Evolutionary conservation across 2,888 invertebrate species (phyloP).

Genomic region (Philaethria dido): DNA sequence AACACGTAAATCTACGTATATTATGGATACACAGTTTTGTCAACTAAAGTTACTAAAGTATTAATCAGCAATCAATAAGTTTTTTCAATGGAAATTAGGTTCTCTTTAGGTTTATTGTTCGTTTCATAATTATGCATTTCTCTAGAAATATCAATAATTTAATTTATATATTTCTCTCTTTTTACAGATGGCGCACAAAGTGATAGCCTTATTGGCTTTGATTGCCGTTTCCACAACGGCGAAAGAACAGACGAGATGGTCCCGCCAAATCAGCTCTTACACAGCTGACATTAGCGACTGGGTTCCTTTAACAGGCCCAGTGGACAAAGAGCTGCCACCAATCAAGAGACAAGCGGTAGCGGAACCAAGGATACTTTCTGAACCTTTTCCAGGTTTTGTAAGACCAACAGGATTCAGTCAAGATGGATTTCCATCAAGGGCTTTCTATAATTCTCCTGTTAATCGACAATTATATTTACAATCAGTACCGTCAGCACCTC

Average conservation of each 20-base stretch:
- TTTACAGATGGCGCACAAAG: conserved; percentile 70
- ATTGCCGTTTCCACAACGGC: conserved; percentile 58
- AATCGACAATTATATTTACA: conserved; percentile 74
- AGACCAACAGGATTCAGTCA: conserved; percentile 56
- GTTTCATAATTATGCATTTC: no score
- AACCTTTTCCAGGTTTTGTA: conserved; percentile 66
- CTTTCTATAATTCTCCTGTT: conserved; percentile 61
- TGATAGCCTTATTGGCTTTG: conserved; percentile 59
- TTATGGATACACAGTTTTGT: neutral
- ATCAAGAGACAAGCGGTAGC: conserved; percentile 75
- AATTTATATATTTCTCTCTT: conserved; percentile 5
- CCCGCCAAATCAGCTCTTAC: conserved; percentile 77
- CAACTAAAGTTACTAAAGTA: no score
- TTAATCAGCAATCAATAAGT: no score
- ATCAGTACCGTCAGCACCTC: conserved; percentile 75
- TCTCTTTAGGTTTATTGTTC: no score
- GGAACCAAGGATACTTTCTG: conserved; percentile 74
- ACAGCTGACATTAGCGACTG: conserved; percentile 77
- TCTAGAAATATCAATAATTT: neutral
- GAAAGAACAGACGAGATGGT: conserved; percentile 73
- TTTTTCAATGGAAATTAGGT: no score
- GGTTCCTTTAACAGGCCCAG: conserved; percentile 70
- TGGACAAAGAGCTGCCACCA: conserved; percentile 60
- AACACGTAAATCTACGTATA: conserved; percentile 34
- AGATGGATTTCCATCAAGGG: conserved; percentile 65